Base-by-base conservation (phyloP, 1,140 invertebrate genomes). In the Caerostris darwini region DNA sequence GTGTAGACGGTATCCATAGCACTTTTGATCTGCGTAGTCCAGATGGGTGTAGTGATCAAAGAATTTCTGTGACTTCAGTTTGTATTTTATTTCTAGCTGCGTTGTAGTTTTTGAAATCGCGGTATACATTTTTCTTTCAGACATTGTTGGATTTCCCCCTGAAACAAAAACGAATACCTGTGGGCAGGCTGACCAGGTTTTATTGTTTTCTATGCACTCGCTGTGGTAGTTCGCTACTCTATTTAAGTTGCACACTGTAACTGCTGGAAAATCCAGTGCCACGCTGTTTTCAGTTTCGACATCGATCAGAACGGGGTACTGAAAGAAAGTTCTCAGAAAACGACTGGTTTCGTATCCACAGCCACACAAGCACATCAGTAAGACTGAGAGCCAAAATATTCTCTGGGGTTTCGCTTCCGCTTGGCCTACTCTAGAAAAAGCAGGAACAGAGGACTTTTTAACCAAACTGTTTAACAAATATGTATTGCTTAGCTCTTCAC, bases 161-260 rank as follows among this genome's bases (percentile, higher is more conserved):
- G n/a, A n/a, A n/a, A 19, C 0, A 19, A 2, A 3, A 8, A 3
- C 3, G 3, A 2, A 10, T 8, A 5, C 0, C 3, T 34, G 56
- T 8, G 50, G 5, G n/a, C 86, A 88, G 17, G 53, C 19, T 1
- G 8, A 17, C 59, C 59, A 67, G 7, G 19, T 6, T 53, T 7
- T 50, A 34, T 57, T 50, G 53, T 53, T 10, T 3, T 67, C 50
- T 0, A 88, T 59, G 34, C 86, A 88, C 0, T 53, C 1, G n/a
- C 14, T 17, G 14, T 88, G 7, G 50, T 34, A 50, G 7, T 53
- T 3, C 10, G 34, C 64, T 14, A 88, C 64, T 67, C 58, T 19
- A 67, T 88, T 88, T 10, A 88, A 17, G 8, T 88, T 88, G 59
- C 86, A 88, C 58, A 88, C 50, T 8, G 86, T 88, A 12, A 88